Base-by-base conservation (phyloP, 2,888 invertebrate genomes). In the Lysandra bellargus region DNA sequence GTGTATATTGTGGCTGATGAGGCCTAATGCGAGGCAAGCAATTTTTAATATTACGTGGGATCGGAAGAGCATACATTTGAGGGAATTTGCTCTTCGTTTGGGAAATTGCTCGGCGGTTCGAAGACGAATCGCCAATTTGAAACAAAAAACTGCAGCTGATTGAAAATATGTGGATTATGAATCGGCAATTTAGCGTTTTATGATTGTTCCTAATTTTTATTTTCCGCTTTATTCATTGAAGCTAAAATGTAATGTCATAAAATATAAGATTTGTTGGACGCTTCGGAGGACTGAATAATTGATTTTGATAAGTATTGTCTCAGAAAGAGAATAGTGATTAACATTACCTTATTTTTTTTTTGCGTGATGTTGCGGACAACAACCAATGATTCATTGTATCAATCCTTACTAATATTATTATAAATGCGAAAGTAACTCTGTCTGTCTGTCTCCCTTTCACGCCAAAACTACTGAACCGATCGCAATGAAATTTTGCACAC, bases 31-130 rank as follows among this genome's bases (percentile, higher is more conserved):
- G 40, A 40, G 73, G 40, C 73, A 40, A 57, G 74, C 74, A 74
- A 74, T 74, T 74, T 74, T 74, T 23, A 74, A 74, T 74, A 74
- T 74, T 74, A 74, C 44, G 14, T 37, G 73, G 17, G n/a, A 73
- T 40, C 74, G 44, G 74, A 44, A n/a, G 74, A 23, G 74, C 40
- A 44, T 40, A 44, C 9, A 44, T 40, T 40, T 40, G 74, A 23
- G 74, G 74, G 74, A 44, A 44, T 73, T 73, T 73, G 23, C 23
- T 44, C 37, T 37, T 37, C n/a, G 74, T 74, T 74, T 74, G n/a
- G 44, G 30, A 74, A 44, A 74, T 74, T 74, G 23, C 23, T 17
- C 44, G 74, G 74, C 5, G 40, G 17, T 40, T 74, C 17, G 12
- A 7, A 33, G 37, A 74, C n/a, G 74, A 44, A 44, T 23, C 40